Evolutionary conservation across 2,113 vertebrate genomes (phyloP).

Genomic region (Polyodon spathula): DNA sequence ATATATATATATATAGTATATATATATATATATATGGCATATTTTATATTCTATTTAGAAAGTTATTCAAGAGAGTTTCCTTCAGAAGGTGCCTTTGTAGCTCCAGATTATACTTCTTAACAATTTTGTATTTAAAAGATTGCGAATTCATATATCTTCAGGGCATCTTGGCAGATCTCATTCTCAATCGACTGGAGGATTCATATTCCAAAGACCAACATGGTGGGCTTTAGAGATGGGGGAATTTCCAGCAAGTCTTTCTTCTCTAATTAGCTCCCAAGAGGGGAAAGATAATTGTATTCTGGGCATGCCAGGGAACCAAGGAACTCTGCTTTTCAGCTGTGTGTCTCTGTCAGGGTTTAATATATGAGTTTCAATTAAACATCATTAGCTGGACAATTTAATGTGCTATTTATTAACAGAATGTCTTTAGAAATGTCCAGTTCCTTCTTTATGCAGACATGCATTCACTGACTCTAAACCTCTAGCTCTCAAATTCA

Average conservation of each 20-base stretch:
- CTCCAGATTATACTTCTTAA: neutral
- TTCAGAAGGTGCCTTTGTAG: too few relatives aligned
- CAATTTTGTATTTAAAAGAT: neutral
- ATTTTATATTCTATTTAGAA: too few relatives aligned
- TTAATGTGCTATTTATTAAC: constrained; percentile 1
- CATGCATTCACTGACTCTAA: neutral
- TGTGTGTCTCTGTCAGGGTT: neutral
- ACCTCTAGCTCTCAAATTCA: neutral
- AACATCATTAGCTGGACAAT: neutral
- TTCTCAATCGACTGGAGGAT: neutral
- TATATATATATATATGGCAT: too few relatives aligned
- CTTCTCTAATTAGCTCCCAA: constrained; percentile 50
- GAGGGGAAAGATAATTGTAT: constrained; percentile 29
- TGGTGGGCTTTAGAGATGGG: constrained; percentile 2
- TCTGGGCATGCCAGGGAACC: constrained; percentile 18
- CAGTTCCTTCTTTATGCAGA: neutral
- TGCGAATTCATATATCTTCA: constrained; percentile 8
- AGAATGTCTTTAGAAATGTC: neutral
- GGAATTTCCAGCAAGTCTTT: constrained; percentile 7
- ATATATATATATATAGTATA: too few relatives aligned
- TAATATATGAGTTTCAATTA: neutral
- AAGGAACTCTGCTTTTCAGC: constrained; percentile 4
- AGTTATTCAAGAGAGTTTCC: too few relatives aligned
- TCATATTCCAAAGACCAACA: constrained; percentile 4
- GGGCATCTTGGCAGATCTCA: constrained; percentile 7